These are phyloP conservation scores for Lepidothrix coronata DNA, from an alignment of 2,113 vertebrate species.

Conservation along the genomic window DNA sequence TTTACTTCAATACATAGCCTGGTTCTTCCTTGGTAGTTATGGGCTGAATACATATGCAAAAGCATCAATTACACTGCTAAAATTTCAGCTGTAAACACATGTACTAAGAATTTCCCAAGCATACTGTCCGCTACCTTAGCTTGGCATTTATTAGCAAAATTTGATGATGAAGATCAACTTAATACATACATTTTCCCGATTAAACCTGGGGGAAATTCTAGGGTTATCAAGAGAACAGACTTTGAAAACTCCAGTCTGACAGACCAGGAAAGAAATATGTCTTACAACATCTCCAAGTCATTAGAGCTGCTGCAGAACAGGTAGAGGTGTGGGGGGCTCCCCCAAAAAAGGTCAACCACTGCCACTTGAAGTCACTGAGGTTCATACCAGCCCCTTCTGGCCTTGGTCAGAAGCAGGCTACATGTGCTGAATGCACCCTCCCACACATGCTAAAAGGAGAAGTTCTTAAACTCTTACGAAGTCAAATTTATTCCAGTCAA, in stretches of 20 bases:
- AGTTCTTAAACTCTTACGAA: conserved; percentile 19
- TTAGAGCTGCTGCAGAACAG: not conserved
- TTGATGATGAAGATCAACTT: not conserved
- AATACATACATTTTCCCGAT: not conserved
- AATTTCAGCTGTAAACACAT: not conserved
- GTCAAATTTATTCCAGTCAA: not conserved
- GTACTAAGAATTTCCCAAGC: not conserved
- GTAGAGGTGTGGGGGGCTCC: not conserved
- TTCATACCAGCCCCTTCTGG: not conserved
- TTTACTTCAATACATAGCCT: not conserved
- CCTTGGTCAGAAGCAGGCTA: not conserved
- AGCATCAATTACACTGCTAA: not conserved
- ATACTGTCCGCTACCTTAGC: not conserved
- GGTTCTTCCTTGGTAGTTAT: not conserved
- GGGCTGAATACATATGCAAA: not conserved
- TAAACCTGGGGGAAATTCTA: not conserved
- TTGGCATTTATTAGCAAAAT: not conserved
- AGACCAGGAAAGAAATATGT: not conserved
- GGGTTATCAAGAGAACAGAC: not conserved
- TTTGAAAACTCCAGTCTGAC: not conserved
- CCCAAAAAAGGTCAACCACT: not conserved
- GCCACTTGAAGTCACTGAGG: not conserved
- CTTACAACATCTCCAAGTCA: not conserved
- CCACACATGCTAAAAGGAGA: conserved; percentile 8
- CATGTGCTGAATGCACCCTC: not conserved